A percentile compares a stretch with the other conserved stretches of the same genome.
Evolutionary conservation across 2,888 invertebrate species (phyloP).

Genomic region (Gymnocheta viridis): DNA sequence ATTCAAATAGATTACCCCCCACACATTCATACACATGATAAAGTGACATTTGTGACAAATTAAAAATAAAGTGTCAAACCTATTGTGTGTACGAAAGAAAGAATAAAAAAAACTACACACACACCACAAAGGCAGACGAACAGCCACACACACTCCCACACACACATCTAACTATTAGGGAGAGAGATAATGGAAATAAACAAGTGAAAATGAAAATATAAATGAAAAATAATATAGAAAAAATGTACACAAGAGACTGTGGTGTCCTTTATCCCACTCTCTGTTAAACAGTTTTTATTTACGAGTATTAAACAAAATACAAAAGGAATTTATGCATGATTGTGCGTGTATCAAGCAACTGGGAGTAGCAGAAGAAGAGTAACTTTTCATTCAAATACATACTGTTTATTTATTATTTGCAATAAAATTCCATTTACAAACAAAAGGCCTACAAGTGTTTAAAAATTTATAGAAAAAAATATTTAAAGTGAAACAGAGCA

Average conservation of each 20-base stretch:
- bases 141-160: neutral
- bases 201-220: constrained; percentile 65
- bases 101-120: constrained; percentile 16
- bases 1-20: constrained; percentile 17
- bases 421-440: constrained; percentile 55
- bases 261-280: constrained; percentile 14
- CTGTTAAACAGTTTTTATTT: constrained; percentile 12
- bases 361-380: neutral
- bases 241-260: constrained; percentile 37
- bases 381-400: constrained; percentile 22
- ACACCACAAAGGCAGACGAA: neutral
- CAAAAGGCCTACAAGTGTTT: constrained; percentile 21
- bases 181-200: constrained; percentile 50
- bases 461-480: neutral
- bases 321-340: constrained; percentile 20
- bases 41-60: constrained; percentile 71
- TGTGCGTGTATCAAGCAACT: constrained; percentile 16
- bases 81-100: constrained; percentile 68
- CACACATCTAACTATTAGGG: neutral
- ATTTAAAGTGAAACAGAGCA: constrained; percentile 15
- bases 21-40: constrained; percentile 32
- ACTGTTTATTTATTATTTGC: constrained; percentile 61
- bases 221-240: constrained; percentile 53
- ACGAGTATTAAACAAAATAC: constrained; percentile 17
- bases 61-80: constrained; percentile 72